Evolutionary conservation across 2,113 vertebrate species (phyloP).

Genomic region (Monopterus albus): DNA sequence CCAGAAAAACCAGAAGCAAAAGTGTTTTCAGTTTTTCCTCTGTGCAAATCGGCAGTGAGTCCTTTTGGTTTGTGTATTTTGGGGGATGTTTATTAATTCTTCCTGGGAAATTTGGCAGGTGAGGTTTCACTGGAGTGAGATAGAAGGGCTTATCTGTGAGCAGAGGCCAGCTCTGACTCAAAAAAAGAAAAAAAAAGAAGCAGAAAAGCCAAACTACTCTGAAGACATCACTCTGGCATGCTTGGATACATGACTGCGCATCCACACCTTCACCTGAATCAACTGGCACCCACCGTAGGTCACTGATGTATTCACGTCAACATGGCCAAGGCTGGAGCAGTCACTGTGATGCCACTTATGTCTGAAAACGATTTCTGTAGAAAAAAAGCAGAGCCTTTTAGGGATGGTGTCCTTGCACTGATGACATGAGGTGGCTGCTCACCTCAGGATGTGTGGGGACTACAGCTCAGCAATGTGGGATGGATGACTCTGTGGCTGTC

Average conservation of each 20-base stretch:
- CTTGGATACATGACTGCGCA: constrained; percentile 18
- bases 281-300: constrained; percentile 21
- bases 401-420: constrained; percentile 59
- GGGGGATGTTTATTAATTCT: constrained; percentile 56
- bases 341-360: constrained; percentile 28
- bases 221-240: constrained; percentile 57
- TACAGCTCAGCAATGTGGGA: constrained; percentile 65
- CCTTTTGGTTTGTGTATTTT: constrained; percentile 45
- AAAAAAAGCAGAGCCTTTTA: constrained; percentile 56
- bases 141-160: constrained; percentile 38
- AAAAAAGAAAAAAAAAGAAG: constrained; percentile 15
- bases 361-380: constrained; percentile 26
- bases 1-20: constrained; percentile 39
- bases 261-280: constrained; percentile 35
- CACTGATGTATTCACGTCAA: constrained; percentile 61
- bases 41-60: constrained; percentile 32
- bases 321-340: constrained; percentile 54
- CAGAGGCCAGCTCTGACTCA: constrained; percentile 75
- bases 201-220: constrained; percentile 33
- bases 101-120: constrained; percentile 70
- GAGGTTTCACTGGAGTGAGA: constrained; percentile 58
- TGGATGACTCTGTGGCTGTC: constrained; percentile 70
- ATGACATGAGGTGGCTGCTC: constrained; percentile 37
- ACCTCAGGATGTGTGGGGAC: constrained; percentile 39
- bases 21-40: constrained; percentile 34